Evolutionary conservation across 2,113 vertebrate genomes (phyloP), one percentile per base, ranked within the genome.

Genomic region (Trinectes maculatus): DNA sequence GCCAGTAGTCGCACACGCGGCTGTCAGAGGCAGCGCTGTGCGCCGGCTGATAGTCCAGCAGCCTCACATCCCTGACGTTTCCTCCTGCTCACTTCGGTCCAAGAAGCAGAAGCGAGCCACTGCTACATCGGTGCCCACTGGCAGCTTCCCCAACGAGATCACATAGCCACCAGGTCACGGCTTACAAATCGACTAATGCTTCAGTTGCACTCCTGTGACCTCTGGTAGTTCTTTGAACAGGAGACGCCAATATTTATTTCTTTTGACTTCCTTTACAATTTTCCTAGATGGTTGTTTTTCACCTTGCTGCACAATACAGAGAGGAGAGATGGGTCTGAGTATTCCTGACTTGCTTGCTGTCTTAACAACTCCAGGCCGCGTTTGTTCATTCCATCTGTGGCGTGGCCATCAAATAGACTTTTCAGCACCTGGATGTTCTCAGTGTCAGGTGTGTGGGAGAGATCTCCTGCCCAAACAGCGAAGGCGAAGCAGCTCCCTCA

Each of bases 1-100:
- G 89, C 90, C 91, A 92, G 79, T 77, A 42, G 80, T 88, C 65
- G 76, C 82, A 87, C 82, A 85, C 63, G 74, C 82, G 70, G 82
- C 86, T 70, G 84, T 90, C 85, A 89, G 80, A 89, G 81, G 76
- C 69, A 77, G 55, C n/a, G 70, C 79, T 80, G 81, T 81, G 83
- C 22, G 70, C 71, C 57, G 80, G 75, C 83, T 85, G 84, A 90
- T 88, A 92, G 85, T 83, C 85, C 73, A 52, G 48, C 70, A 70
- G 58, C 67, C 26, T 56, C 74, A 67, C 65, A 72, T 66, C 65
- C 69, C 63, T 43, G 46, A 44, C 59, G 19, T 57, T n/a, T 74
- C 59, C 42, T 68, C 61, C 70, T 55, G 68, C 54, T 82, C 56
- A 78, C 49, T 58, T 56, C 61, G 31, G 64, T 77, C 70, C 85